phyloP scores from a whole-genome alignment of 2,888 invertebrate species.

The Congeria kusceri region DNA sequence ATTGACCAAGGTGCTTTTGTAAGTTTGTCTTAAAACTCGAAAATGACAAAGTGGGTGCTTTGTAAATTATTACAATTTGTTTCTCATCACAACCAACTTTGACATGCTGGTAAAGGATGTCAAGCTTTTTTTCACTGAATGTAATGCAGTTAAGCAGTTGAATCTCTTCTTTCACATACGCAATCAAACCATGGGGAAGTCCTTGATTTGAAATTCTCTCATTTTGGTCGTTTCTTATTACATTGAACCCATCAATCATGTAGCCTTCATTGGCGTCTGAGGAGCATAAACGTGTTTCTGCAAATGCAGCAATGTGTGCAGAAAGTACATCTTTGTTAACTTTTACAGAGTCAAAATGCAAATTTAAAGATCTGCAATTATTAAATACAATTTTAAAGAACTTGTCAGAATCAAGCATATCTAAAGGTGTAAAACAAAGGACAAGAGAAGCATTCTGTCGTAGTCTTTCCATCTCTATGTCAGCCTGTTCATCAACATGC shows the following conservation, averaged over 20 bases:
- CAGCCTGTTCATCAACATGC: constrained; percentile 38
- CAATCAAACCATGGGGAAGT: constrained; percentile 46
- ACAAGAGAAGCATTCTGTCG: constrained; percentile 27
- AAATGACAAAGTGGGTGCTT: constrained; percentile 16
- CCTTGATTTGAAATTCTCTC: constrained; percentile 2
- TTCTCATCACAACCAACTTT: constrained; percentile 3
- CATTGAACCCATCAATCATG: constrained; percentile 22
- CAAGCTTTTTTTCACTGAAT: constrained; percentile 7
- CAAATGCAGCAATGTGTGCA: constrained; percentile 22
- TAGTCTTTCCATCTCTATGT: constrained; percentile 48
- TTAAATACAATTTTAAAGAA: constrained; percentile 39
- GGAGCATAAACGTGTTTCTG: constrained; percentile 31
- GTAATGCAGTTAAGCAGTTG: background rate
- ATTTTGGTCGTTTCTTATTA: constrained; percentile 40
- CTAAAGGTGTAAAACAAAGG: constrained; percentile 35
- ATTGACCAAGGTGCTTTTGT: constrained; percentile 9
- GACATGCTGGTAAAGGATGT: constrained; percentile 13
- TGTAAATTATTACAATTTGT: constrained; percentile 36
- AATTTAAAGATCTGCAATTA: constrained; percentile 33
- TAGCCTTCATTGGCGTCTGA: constrained; percentile 15
- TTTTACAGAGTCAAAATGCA: constrained; percentile 27
- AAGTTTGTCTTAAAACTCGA: background rate
- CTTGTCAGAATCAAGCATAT: constrained; percentile 17
- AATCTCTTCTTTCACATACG: constrained; percentile 42
- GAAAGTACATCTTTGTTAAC: constrained; percentile 18